Base-by-base conservation (phyloP, 2,113 vertebrate species). In the Anhinga rufa region DNA sequence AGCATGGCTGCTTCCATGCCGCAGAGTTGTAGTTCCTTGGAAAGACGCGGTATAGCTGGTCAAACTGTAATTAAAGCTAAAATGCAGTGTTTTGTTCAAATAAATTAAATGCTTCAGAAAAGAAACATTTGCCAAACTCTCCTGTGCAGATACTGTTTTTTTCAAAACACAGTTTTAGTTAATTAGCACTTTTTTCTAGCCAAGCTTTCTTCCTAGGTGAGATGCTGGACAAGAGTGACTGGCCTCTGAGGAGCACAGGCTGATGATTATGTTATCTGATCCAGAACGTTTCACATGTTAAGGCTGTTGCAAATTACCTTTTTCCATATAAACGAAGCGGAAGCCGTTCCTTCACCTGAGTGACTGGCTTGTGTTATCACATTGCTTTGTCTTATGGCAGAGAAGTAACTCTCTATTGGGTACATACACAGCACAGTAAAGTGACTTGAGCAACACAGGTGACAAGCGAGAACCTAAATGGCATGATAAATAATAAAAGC, bases 61-160 rank as follows among this genome's bases (percentile, higher is more conserved):
- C 70, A 80, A 90, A 71, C 40, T 68, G 54, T 88, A 91, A 96
- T 87, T 94, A 87, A 68, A 91, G 60, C 57, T 84, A 48, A 94
- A 96, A 77, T 70, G 34, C 64, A 69, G 54, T 72, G 54, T 87
- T 94, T 82, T 88, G 61, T 88, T 85, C 34, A 69, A 89, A 95
- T 92, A 69, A 92, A 91, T 68, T 25, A 91, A 91, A 84, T 65
- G 54, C 36, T 90, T 79, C 5, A 19, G 40, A 32, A 86, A 66
- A 55, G 17, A 71, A 82, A 25, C 13, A 7, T 65, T 86, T 95
- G 82, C 40, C 66, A 85, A 81, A 26, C 25, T 83, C 52, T 82
- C 29, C 46, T 46, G 19, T 86, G 82, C 62, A 65, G 62, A 62
- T 65, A 36, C 16, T 79, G 29, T 48, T 49, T 57, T 90, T 91